Percentiles rank a stretch among this genome's conserved stretches.
Evolutionary conservation across 2,113 vertebrate genomes (phyloP).

Genomic region (Tachuris rubrigastra): DNA sequence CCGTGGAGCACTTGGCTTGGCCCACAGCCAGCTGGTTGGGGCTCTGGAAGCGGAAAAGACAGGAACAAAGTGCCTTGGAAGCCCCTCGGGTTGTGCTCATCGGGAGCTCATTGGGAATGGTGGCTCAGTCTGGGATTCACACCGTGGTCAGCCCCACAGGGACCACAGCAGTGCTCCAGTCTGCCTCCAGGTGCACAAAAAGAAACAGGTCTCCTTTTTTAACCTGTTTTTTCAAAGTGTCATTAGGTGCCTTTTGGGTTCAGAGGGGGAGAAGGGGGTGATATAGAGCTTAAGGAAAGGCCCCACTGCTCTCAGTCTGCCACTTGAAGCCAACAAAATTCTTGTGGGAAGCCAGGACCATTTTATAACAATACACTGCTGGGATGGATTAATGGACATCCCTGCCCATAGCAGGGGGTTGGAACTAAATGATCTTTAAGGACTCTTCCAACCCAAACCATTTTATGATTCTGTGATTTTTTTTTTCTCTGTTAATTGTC

Average conservation of each 20-base stretch:
- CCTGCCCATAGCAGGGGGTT: neutral
- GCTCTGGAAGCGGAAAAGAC: neutral
- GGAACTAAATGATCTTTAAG: neutral
- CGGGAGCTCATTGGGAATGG: neutral
- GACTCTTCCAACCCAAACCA: neutral
- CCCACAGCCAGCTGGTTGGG: neutral
- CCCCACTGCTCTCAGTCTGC: neutral
- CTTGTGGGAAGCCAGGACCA: neutral
- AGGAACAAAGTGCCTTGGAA: neutral
- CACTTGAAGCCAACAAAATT: neutral
- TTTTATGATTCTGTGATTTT: neutral
- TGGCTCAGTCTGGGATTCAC: neutral
- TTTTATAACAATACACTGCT: neutral
- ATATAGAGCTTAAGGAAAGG: neutral
- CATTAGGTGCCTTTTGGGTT: neutral
- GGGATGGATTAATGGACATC: neutral
- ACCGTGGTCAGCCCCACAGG: neutral
- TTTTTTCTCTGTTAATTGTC: neutral
- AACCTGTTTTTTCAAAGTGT: neutral
- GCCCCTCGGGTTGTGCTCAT: neutral
- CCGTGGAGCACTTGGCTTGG: neutral
- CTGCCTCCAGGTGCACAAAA: neutral
- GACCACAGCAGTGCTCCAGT: fast-evolving
- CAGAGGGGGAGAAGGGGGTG: neutral
- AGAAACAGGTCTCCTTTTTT: neutral